Conservation (phyloP, 1,140 invertebrate genomes). For the Aphelinus atriplicis region DNA sequence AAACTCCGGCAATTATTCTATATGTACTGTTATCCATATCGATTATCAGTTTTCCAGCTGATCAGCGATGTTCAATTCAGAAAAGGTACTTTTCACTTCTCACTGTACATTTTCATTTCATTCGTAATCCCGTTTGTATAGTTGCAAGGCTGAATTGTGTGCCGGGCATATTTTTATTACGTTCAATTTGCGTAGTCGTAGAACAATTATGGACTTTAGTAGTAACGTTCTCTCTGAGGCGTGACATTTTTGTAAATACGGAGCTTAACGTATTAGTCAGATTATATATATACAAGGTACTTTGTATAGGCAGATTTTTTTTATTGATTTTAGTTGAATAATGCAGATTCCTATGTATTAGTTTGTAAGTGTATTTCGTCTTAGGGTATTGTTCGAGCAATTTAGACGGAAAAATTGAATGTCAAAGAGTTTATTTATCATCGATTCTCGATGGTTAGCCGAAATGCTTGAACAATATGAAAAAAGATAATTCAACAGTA, state of each 20-base stretch:
- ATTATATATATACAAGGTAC: neutral
- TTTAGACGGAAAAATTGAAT: neutral
- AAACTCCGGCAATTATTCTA: neutral
- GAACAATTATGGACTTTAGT: neutral
- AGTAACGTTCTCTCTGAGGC: neutral
- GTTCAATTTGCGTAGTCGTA: no score
- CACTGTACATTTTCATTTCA: conserved; percentile 37
- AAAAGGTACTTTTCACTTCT: conserved; percentile 16
- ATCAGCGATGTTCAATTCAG: no score
- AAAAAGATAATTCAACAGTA: conserved; percentile 32
- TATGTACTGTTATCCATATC: neutral
- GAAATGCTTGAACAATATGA: conserved; percentile 28
- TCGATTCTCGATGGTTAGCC: no score
- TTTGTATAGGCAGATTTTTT: conserved; percentile 14
- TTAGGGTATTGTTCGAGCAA: conserved; percentile 32
- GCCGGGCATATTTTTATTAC: neutral
- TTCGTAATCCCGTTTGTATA: conserved; percentile 45
- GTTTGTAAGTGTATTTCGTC: conserved; percentile 29
- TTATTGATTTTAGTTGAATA: conserved; percentile 12
- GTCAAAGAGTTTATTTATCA: no score
- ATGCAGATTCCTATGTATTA: conserved; percentile 32
- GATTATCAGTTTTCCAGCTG: no score
- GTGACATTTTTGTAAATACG: conserved; percentile 28
- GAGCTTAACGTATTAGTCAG: conserved; percentile 7
- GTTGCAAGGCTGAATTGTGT: conserved; percentile 40